phyloP scores from a whole-genome alignment of 2,113 vertebrate genomes.

The Plecotus auritus region DNA sequence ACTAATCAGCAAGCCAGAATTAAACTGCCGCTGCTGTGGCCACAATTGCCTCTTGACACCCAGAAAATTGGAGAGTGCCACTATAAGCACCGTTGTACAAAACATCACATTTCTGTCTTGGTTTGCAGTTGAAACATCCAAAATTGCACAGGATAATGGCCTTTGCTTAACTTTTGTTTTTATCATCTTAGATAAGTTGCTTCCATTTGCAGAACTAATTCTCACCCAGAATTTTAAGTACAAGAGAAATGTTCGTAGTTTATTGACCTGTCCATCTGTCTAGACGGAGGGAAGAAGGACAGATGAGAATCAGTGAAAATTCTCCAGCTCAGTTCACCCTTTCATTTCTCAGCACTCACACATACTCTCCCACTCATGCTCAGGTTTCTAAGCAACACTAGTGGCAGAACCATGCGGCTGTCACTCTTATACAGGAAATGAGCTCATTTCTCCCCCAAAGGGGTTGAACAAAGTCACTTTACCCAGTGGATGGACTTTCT shows the following conservation, averaged over 20 bases:
- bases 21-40: background rate
- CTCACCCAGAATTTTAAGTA: background rate
- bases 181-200: background rate
- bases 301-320: background rate
- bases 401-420: background rate
- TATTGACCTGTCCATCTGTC: background rate
- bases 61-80: background rate
- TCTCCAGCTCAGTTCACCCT: background rate
- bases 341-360: background rate
- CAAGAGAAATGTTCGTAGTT: background rate
- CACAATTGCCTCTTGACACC: background rate
- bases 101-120: background rate
- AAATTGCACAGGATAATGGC: background rate
- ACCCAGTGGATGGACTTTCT: background rate
- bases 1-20: background rate
- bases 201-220: slow-evolving; percentile 32
- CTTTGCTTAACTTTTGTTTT: background rate
- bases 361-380: background rate
- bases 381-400: background rate
- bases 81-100: background rate
- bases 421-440: background rate
- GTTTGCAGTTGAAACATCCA: background rate
- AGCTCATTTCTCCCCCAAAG: background rate
- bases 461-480: background rate
- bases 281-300: background rate